Evolutionary conservation across 2,113 vertebrate genomes (phyloP), one percentile per base, ranked within the genome.

Genomic region (Scomber japonicus): DNA sequence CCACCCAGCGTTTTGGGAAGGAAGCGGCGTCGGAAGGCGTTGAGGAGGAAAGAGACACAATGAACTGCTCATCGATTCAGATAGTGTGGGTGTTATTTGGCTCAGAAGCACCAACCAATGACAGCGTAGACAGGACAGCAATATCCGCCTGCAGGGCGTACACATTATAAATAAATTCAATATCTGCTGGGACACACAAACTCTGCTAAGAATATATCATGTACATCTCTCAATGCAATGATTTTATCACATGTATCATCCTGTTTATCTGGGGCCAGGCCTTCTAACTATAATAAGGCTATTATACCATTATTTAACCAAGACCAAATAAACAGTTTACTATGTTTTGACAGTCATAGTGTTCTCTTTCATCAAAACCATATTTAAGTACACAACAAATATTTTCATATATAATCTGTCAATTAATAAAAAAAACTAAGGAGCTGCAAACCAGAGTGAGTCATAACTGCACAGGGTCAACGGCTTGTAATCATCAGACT

Each of bases 131-230:
- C 60, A 48, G 13, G 30, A 17, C 31, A 30, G 44, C 19, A 59
- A 68, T 63, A 71, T 85, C 72, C 50, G 64, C 62, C 15, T 14
- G 53, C 19, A 70, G 74, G 77, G 80, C 63, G 63, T 73, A 15
- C 11, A 11, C 27, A 64, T 71, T 12, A 75, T 0, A 63, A 0
- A 75, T 0, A 63, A 0, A 9, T n/a, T 21, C 21, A 15, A 40
- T 81, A 48, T 69, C 64, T 27, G 21, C 75, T 19, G 48, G 2
- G 35, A 55, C 9, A 77, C 19, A 65, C 31, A 44, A 40, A 27
- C 66, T 6, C 30, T 46, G 48, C 48, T 50, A 45, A 65, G 14
- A 49, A 27, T 27, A 49, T 49, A 11, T 65, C 14, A 65, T 24
- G n/a, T 19, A 19, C 14, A 1, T 64, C 44, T 17, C 14, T 40